A percentile compares a stretch with the other conserved stretches of the same genome.
These are phyloP conservation scores for Dascillus cervinus DNA, from an alignment of 2,888 invertebrate genomes.

Conservation along the genomic window DNA sequence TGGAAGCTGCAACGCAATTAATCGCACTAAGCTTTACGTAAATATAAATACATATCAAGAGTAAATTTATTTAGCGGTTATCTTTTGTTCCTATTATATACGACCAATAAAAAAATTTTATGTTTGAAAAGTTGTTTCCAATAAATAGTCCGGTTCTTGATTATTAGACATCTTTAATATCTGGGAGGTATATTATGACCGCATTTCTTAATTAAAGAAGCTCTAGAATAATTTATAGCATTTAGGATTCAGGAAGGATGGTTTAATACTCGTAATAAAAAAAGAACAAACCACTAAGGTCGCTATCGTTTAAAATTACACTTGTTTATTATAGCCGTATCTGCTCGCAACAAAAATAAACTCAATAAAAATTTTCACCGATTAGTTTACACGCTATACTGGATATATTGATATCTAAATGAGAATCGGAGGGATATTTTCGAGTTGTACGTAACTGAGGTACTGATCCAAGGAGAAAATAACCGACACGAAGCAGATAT, in stretches of 20 bases:
- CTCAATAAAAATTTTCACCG: slow-evolving; percentile 18
- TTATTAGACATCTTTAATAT: slow-evolving; percentile 13
- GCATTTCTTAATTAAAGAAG: slow-evolving; percentile 22
- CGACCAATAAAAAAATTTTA: too few species aligned
- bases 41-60: too few species aligned
- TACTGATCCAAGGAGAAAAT: too few species aligned
- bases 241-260: slow-evolving; percentile 7
- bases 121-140: slow-evolving; percentile 2
- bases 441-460: slow-evolving; percentile 13
- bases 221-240: slow-evolving; percentile 19
- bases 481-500: too few species aligned
- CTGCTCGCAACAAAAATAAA: slow-evolving; percentile 10
- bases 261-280: slow-evolving; percentile 6
- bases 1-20: too few species aligned
- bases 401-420: slow-evolving; percentile 16
- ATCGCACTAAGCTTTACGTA: too few species aligned
- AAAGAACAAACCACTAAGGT: slow-evolving; percentile 6
- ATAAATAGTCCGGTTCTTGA: slow-evolving; percentile 12
- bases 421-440: slow-evolving; percentile 12
- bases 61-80: too few species aligned
- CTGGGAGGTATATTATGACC: slow-evolving; percentile 10
- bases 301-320: slow-evolving; percentile 10
- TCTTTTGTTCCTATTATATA: too few species aligned
- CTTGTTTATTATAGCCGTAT: slow-evolving; percentile 6
- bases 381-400: slow-evolving; percentile 18